Conservation (phyloP, 1,140 invertebrate genomes). For the Drosophila elegans region DNA sequence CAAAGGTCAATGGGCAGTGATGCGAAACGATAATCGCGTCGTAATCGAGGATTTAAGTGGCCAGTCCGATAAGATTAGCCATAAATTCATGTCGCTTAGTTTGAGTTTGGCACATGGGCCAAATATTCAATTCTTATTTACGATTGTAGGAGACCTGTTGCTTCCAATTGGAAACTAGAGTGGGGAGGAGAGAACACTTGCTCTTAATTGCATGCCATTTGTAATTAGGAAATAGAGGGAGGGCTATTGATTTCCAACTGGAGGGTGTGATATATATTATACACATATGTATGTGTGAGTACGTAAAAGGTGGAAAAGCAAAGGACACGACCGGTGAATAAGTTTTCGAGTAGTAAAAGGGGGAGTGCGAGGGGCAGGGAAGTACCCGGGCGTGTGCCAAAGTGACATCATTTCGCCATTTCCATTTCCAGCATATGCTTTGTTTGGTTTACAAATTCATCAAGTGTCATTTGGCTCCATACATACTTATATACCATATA, state of each 20-base stretch:
- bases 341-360: not conserved
- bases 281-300: not conserved
- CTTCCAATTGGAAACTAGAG: not conserved
- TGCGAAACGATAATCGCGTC: conserved; percentile 36
- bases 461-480: conserved; percentile 34
- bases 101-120: not conserved
- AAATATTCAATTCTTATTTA: not conserved
- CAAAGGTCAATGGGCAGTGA: conserved; percentile 29
- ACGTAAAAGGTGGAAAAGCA: conserved; percentile 40
- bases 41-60: conserved; percentile 35
- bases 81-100: conserved; percentile 21
- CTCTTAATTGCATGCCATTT: conserved; percentile 15
- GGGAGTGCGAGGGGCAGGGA: not conserved
- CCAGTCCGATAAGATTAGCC: conserved; percentile 47
- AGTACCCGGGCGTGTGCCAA: conserved; percentile 17
- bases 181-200: not conserved
- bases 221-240: conserved; percentile 23
- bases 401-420: conserved; percentile 35
- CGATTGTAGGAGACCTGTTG: conserved; percentile 19
- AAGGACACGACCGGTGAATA: conserved; percentile 41
- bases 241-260: conserved; percentile 29
- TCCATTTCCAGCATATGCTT: conserved; percentile 36
- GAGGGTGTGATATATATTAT: not conserved
- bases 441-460: conserved; percentile 42
- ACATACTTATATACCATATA: not conserved